Conservation (phyloP, 2,888 invertebrate genomes). For the Lasioglossum malachurum region DNA sequence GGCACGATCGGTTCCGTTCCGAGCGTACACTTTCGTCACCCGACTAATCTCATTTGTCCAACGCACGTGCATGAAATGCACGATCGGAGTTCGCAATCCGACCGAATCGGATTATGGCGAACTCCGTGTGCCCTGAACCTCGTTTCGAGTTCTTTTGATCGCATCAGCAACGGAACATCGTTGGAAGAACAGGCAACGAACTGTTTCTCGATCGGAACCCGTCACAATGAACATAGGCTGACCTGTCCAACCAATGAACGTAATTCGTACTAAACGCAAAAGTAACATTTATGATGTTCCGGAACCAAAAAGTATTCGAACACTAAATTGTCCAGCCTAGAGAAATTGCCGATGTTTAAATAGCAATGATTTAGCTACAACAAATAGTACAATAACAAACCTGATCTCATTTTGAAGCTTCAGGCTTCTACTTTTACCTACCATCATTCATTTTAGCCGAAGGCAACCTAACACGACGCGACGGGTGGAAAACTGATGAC, state of each 20-base stretch:
- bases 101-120: constrained; percentile 32
- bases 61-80: constrained; percentile 69
- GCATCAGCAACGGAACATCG: not conserved
- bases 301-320: too few relatives aligned
- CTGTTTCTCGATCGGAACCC: not conserved
- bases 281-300: too few relatives aligned
- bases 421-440: too few relatives aligned
- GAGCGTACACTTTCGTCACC: constrained; percentile 74
- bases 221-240: not conserved
- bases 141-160: not conserved
- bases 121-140: not conserved
- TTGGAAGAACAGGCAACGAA: not conserved
- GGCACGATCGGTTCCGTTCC: constrained; percentile 69
- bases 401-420: too few relatives aligned
- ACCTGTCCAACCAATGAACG: not conserved
- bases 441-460: too few relatives aligned
- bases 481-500: too few relatives aligned
- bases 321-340: too few relatives aligned
- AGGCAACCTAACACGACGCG: too few relatives aligned
- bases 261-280: too few relatives aligned
- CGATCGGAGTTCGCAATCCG: constrained; percentile 48
- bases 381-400: too few relatives aligned
- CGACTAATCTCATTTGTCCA: constrained; percentile 72
- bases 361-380: too few relatives aligned
- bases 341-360: too few relatives aligned